Evolutionary conservation across 2,888 invertebrate species (phyloP), one percentile per base, ranked within the genome.

Genomic region (Cynaeus angustus): DNA sequence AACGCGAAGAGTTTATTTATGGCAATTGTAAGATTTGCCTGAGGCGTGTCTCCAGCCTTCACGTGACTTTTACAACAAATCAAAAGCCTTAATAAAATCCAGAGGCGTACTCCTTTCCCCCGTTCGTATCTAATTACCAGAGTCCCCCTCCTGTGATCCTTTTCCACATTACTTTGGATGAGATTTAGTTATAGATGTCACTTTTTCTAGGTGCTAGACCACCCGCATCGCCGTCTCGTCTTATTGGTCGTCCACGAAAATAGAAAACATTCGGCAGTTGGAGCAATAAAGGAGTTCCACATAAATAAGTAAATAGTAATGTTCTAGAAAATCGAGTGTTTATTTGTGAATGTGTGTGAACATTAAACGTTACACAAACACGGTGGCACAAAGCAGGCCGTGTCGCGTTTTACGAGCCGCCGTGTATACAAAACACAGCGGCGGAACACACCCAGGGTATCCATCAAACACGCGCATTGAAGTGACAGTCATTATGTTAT

Each of bases 321-420:
- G 83, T 83, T 81, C 84, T 82, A 83, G 84, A 84, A 84, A 83
- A 80, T 80, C 83, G 82, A 83, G 84, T 84, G 84, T 84, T 84
- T 84, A 83, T 84, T 84, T 84, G 83, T 83, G 82, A 83, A 81
- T 79, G 79, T 78, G 80, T 78, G 82, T 80, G 81, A 82, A 82
- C 83, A 81, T 83, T 80, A 79, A 81, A 77, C 76, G 77, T 79
- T 79, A 81, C 79, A 81, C 80, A 81, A 81, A 81, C 77, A 77
- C 59, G 41, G 52, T 37, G 43, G 41, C 62, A 77, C 76, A 78
- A 77, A 75, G 78, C 70, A 8, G 46, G 62, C 66, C 69, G 72
- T 50, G 55, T 68, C 50, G 52, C 50, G 53, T 68, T 68, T 68
- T 67, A 67, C 67, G 68, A 68, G 68, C 66, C 66, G 58, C 66